Evolutionary conservation across 2,113 vertebrate species (phyloP).

Genomic region (Lethenteron camtschaticum): DNA sequence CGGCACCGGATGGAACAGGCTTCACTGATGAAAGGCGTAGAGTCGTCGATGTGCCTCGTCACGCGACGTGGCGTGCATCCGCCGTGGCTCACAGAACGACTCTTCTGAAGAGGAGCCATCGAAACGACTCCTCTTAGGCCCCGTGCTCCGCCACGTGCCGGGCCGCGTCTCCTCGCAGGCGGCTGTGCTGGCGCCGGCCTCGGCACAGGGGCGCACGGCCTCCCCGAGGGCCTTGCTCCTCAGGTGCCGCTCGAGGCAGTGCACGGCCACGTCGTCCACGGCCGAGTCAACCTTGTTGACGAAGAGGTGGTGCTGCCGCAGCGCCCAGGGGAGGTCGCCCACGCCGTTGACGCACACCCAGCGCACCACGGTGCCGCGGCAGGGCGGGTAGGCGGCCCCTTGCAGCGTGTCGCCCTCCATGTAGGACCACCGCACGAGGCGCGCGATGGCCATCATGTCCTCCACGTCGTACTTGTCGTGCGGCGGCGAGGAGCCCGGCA

Average conservation of each 20-base stretch:
- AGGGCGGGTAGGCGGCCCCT: constrained; percentile 44
- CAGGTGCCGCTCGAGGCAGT: constrained; percentile 51
- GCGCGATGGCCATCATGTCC: constrained; percentile 44
- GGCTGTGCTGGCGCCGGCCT: too few species aligned
- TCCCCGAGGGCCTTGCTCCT: constrained; percentile 20
- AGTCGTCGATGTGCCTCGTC: too few species aligned
- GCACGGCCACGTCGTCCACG: constrained; percentile 35
- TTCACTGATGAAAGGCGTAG: too few species aligned
- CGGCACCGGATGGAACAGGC: too few species aligned
- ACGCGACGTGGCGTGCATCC: too few species aligned
- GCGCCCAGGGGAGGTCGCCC: constrained; percentile 50
- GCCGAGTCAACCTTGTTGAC: constrained; percentile 73
- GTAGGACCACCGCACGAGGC: constrained; percentile 45
- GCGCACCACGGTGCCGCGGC: constrained; percentile 32
- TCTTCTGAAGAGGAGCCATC: too few species aligned
- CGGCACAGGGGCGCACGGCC: too few species aligned
- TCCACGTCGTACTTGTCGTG: constrained; percentile 36
- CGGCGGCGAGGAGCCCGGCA: constrained; percentile 33
- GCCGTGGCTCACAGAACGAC: too few species aligned
- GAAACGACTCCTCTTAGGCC: too few species aligned
- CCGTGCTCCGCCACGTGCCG: too few species aligned
- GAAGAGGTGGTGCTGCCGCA: constrained; percentile 43
- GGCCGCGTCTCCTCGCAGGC: too few species aligned
- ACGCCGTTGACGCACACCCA: constrained; percentile 43
- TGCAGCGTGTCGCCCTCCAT: constrained; percentile 28